phyloP scores from a whole-genome alignment of 1,140 invertebrate species.

The Ganaspis sp. region DNA sequence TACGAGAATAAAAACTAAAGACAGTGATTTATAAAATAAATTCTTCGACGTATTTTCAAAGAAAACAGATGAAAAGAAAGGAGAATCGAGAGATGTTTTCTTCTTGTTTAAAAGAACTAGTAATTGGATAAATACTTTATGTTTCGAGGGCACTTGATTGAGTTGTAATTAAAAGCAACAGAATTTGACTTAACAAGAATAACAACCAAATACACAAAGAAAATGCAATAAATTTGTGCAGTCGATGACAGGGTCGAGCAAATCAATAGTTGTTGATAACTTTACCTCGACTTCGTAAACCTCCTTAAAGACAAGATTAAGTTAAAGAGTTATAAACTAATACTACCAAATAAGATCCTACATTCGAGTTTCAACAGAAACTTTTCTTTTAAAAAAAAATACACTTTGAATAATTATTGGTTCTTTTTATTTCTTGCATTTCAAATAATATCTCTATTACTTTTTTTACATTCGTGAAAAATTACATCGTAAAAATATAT shows the following conservation, averaged over 20 bases:
- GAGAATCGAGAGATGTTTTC: conserved; percentile 21
- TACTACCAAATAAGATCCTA: neutral
- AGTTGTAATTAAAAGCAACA: conserved; percentile 21
- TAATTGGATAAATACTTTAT: conserved; percentile 21
- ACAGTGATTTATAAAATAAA: too few relatives aligned
- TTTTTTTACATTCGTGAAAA: too few relatives aligned
- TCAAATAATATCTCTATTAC: too few relatives aligned
- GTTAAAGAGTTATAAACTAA: neutral
- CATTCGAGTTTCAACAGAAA: neutral
- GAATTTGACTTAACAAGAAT: neutral
- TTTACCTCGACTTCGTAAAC: neutral
- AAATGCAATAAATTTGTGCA: conserved; percentile 23
- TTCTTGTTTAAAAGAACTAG: neutral
- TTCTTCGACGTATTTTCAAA: neutral
- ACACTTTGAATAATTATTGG: too few relatives aligned
- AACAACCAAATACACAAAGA: neutral
- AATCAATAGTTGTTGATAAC: conserved; percentile 28
- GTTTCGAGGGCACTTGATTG: conserved; percentile 17
- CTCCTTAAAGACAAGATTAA: conserved; percentile 14
- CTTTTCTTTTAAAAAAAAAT: too few relatives aligned
- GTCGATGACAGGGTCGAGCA: neutral
- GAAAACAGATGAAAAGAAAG: neutral
- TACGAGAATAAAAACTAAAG: too few relatives aligned
- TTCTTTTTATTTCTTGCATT: too few relatives aligned
- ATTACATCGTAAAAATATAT: too few relatives aligned